These are phyloP conservation scores for Harpalus rufipes DNA, from an alignment of 2,888 invertebrate genomes.

Conservation along the genomic window DNA sequence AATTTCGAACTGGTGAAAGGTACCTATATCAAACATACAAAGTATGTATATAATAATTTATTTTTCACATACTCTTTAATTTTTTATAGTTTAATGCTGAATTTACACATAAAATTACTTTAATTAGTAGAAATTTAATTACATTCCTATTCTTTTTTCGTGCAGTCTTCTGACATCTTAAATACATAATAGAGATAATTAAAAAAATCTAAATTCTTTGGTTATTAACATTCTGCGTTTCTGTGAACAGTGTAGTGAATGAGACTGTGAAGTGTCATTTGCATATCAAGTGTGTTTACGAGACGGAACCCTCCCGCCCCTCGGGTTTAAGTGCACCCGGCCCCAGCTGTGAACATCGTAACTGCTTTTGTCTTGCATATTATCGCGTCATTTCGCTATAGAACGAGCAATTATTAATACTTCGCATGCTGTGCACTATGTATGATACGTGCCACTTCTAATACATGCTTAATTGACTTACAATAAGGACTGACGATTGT, in stretches of 20 bases:
- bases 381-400: constrained; percentile 47
- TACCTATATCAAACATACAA: too few species aligned
- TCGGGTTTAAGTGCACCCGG: constrained; percentile 70
- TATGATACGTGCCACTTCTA: constrained; percentile 55
- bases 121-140: too few species aligned
- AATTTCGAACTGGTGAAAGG: too few species aligned
- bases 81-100: too few species aligned
- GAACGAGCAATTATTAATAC: constrained; percentile 54
- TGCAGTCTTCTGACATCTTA: too few species aligned
- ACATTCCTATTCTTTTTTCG: too few species aligned
- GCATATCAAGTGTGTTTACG: constrained; percentile 74
- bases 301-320: constrained; percentile 23
- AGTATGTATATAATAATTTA: too few species aligned
- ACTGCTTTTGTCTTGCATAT: constrained; percentile 70
- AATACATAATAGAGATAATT: not conserved
- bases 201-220: not conserved
- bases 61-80: too few species aligned
- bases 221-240: constrained; percentile 20
- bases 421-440: constrained; percentile 40
- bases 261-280: constrained; percentile 70
- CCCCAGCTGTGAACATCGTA: constrained; percentile 74
- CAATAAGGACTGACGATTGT: constrained; percentile 51
- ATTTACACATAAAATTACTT: too few species aligned
- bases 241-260: constrained; percentile 32
- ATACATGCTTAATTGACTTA: constrained; percentile 52